phyloP scores from a whole-genome alignment of 1,140 invertebrate species.

The Latrodectus geometricus region DNA sequence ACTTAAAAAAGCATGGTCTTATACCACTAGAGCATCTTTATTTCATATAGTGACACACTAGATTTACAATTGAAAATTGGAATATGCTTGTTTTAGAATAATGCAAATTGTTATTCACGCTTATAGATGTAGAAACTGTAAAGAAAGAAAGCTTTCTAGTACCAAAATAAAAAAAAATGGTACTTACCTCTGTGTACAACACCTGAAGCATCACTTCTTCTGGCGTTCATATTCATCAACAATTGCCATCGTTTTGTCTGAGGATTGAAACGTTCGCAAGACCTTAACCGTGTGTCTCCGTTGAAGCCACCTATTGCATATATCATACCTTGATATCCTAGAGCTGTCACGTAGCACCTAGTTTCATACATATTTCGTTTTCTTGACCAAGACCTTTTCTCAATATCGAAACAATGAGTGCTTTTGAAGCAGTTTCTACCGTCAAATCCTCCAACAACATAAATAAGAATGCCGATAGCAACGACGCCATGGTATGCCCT shows the following conservation, averaged over 20 bases:
- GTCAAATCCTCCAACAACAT: conserved; percentile 83
- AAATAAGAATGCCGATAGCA: conserved; percentile 77
- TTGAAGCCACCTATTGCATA: conserved; percentile 60
- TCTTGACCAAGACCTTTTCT: conserved; percentile 9
- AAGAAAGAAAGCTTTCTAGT: too few species aligned
- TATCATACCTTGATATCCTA: neutral
- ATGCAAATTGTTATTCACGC: too few species aligned
- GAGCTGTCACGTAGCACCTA: conserved; percentile 23
- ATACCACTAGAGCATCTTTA: too few species aligned
- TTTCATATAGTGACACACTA: too few species aligned
- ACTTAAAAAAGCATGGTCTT: too few species aligned
- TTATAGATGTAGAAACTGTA: too few species aligned
- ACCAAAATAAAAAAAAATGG: neutral
- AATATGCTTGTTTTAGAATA: too few species aligned
- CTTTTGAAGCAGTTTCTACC: conserved; percentile 63
- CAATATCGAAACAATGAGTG: conserved; percentile 5
- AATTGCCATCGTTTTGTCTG: conserved; percentile 16
- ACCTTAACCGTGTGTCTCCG: conserved; percentile 32
- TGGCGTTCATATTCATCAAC: conserved; percentile 71
- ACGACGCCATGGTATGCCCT: conserved; percentile 83
- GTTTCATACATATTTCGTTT: neutral
- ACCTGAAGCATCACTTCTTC: conserved; percentile 81
- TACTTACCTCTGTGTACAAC: conserved; percentile 35
- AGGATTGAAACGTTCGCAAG: conserved; percentile 52
- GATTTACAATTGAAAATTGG: too few species aligned